Evolutionary conservation across 2,113 vertebrate species (phyloP), one percentile per base, ranked within the genome.

Genomic region (Asarcornis scutulata): DNA sequence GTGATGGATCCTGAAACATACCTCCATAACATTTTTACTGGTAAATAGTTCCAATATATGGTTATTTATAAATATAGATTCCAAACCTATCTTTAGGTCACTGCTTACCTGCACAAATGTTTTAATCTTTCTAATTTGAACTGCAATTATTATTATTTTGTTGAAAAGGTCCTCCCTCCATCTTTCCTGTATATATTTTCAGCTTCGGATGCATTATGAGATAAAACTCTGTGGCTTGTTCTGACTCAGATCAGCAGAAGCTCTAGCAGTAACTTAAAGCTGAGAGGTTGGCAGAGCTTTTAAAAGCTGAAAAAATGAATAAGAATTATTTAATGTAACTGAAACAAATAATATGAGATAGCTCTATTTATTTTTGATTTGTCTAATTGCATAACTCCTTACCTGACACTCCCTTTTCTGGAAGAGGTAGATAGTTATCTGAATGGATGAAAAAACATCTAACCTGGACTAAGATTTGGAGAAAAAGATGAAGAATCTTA

Each of bases 161-260:
- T 29, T 8, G 23, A 42, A 79, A 38, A 20, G 0, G 0, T 23
- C 2, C 0, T 5, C 5, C 7, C 3, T 73, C 29, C 3, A 64
- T 56, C 20, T 26, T 3, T 66, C 76, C 25, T 23, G 3, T 46
- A 11, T 11, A 36, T 26, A 1, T 56, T 89, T 89, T 73, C 34
- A 83, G 6, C 64, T 14, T 32, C 48, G 4, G 3, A 56, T 34
- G 32, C 12, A 36, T 66, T 56, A 29, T 17, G 36, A 60, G 6
- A 86, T 44, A 62, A 53, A 86, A 88, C 9, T 1, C 42, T 82
- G 22, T 22, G 3, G 3, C 4, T 78, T 85, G 9, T 68, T 85
- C 21, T 27, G 62, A 8, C 44, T 80, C 26, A 67, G 5, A 71
- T 55, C 25, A 67, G 6, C 20, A 21, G 46, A 68, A 91, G 68